Conservation (phyloP, 2,797 vertebrate genomes). For the Galaxias olidus region DNA sequence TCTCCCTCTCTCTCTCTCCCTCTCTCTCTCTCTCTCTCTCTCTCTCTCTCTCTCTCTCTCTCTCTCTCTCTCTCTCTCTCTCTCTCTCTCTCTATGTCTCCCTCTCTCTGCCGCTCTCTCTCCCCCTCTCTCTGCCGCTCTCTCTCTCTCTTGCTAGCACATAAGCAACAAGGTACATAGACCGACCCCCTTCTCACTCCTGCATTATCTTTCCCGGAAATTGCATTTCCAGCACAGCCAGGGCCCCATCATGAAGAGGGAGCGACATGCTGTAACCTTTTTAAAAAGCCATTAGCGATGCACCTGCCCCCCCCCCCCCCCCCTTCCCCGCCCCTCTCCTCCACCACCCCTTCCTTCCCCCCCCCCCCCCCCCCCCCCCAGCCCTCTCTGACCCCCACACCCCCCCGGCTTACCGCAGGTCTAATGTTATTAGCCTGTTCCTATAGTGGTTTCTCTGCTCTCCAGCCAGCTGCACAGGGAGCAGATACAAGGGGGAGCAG, state of each 20-base stretch:
- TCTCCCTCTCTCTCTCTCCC: conserved; percentile 36
- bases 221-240: conserved; percentile 82
- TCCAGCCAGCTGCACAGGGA: conserved; percentile 33
- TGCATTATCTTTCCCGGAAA: conserved; percentile 82
- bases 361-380: neutral
- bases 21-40: conserved; percentile 37
- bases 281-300: conserved; percentile 84
- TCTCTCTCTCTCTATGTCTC: conserved; percentile 29
- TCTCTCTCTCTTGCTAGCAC: conserved; percentile 37
- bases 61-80: conserved; percentile 13
- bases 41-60: conserved; percentile 3
- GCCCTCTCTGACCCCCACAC: conserved; percentile 26
- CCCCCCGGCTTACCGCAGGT: conserved; percentile 59
- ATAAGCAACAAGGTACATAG: conserved; percentile 54
- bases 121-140: conserved; percentile 25
- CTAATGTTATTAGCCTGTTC: conserved; percentile 74
- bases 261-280: conserved; percentile 83
- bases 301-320: conserved; percentile 67
- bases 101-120: conserved; percentile 11
- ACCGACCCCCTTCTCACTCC: conserved; percentile 54
- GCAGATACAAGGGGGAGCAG: conserved; percentile 49
- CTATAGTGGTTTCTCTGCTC: conserved; percentile 65
- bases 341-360: conserved; percentile 29
- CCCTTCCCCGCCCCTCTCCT: conserved; percentile 14
- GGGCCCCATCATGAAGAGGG: conserved; percentile 80